Percentiles rank a stretch among this genome's conserved stretches.
Conservation (phyloP, 2,888 invertebrate genomes). For the Lypha dubia region DNA sequence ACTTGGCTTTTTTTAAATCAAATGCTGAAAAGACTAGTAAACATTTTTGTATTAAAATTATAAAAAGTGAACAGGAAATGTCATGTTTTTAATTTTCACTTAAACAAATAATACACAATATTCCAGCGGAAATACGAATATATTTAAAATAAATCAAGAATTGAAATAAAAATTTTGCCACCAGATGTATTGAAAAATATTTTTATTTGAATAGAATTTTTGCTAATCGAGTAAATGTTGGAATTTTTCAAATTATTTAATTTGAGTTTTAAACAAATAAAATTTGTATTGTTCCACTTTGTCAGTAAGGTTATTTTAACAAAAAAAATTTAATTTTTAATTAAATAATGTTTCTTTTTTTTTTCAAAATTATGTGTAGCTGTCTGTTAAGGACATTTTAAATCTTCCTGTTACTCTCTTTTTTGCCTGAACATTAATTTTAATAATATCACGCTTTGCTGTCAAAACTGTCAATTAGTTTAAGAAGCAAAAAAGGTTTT, state of each 20-base stretch:
- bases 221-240: neutral
- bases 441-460: neutral
- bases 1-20: neutral
- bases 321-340: neutral
- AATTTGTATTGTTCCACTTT: neutral
- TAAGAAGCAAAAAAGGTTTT: neutral
- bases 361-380: neutral
- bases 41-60: neutral
- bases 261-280: neutral
- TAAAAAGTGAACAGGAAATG: conserved; percentile 61
- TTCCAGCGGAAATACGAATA: conserved; percentile 40
- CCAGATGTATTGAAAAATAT: neutral
- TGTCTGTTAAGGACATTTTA: neutral
- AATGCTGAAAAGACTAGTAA: conserved; percentile 1
- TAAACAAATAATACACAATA: conserved; percentile 5
- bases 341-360: too few relatives aligned
- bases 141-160: conserved; percentile 6
- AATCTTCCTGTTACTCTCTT: neutral
- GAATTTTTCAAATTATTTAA: neutral
- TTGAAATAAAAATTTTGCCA: conserved; percentile 6
- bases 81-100: conserved; percentile 43
- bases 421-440: neutral
- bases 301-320: neutral
- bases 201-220: neutral
- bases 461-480: conserved; percentile 3